A percentile compares a stretch with the other conserved stretches of the same genome.
Evolutionary conservation across 1,140 invertebrate species (phyloP).

Genomic region (Drosophila parvula): DNA sequence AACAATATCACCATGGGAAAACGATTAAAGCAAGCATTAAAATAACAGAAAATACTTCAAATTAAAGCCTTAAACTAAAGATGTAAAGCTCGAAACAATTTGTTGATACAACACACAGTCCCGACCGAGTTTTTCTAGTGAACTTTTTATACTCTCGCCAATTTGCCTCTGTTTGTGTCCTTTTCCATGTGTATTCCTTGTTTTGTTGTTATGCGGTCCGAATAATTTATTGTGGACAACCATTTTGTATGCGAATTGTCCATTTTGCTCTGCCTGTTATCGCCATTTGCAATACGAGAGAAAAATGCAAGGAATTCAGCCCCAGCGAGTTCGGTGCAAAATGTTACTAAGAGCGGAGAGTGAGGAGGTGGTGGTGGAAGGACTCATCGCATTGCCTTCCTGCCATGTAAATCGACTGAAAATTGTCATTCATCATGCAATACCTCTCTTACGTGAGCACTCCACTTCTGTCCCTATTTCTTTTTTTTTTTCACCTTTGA

Average conservation of each 20-base stretch:
- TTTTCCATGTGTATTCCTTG: conserved; percentile 10
- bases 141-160: not conserved
- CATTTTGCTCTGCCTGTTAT: conserved; percentile 41
- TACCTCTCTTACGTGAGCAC: conserved; percentile 14
- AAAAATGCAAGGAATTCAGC: conserved; percentile 46
- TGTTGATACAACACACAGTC: not conserved
- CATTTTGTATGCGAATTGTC: conserved; percentile 35
- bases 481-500: conserved; percentile 6
- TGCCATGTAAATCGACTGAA: conserved; percentile 62
- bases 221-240: conserved; percentile 40
- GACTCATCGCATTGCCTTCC: conserved; percentile 32
- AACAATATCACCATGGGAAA: not conserved
- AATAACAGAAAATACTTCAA: not conserved
- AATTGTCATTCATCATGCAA: conserved; percentile 75
- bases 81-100: not conserved
- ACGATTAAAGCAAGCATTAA: not conserved
- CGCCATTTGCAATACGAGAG: conserved; percentile 45
- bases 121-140: conserved; percentile 3
- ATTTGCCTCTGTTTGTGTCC: conserved; percentile 1
- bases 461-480: not conserved
- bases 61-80: not conserved
- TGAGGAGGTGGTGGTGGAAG: not conserved
- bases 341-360: conserved; percentile 11
- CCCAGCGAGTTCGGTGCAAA: conserved; percentile 4
- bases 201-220: conserved; percentile 25